Evolutionary conservation across 2,113 vertebrate species (phyloP).

Genomic region (Mormyrus lacerda): DNA sequence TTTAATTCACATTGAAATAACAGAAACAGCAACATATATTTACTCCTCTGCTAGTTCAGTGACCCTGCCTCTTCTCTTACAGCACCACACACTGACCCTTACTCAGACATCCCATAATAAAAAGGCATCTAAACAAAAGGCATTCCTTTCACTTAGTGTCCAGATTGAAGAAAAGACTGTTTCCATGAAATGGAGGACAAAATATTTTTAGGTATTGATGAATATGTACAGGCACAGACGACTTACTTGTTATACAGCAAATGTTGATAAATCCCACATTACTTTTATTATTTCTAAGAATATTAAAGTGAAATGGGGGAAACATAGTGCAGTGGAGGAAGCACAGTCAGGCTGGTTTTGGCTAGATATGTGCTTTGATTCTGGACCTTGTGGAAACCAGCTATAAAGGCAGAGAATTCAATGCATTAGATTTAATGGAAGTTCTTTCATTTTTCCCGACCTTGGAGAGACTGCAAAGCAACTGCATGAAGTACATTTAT

Average conservation of each 20-base stretch:
- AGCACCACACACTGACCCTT: slow-evolving; percentile 16
- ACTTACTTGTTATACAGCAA: background rate
- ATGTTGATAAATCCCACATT: slow-evolving; percentile 10
- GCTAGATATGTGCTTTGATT: background rate
- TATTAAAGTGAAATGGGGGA: background rate
- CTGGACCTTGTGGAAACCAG: background rate
- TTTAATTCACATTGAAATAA: slow-evolving; percentile 71
- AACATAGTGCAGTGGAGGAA: background rate
- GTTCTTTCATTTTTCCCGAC: slow-evolving; percentile 1
- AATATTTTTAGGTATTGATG: background rate
- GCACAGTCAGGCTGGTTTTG: background rate
- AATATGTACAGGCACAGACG: slow-evolving; percentile 10
- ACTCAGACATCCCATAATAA: slow-evolving; percentile 55
- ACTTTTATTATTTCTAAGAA: background rate
- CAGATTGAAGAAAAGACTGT: slow-evolving; percentile 68
- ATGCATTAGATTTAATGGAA: slow-evolving; percentile 8
- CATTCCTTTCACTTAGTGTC: slow-evolving; percentile 75
- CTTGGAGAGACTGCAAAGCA: background rate
- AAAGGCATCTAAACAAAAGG: slow-evolving; percentile 65
- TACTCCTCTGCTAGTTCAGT: background rate
- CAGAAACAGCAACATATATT: slow-evolving; percentile 48
- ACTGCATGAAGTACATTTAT: slow-evolving; percentile 10
- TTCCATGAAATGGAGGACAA: slow-evolving; percentile 45
- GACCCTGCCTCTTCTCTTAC: slow-evolving; percentile 22
- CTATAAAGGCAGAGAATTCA: background rate